A percentile compares a stretch with the other conserved stretches of the same genome.
These are phyloP conservation scores for Motacilla tschutschensis DNA, from an alignment of 2,113 vertebrate species.

Conservation along the genomic window DNA sequence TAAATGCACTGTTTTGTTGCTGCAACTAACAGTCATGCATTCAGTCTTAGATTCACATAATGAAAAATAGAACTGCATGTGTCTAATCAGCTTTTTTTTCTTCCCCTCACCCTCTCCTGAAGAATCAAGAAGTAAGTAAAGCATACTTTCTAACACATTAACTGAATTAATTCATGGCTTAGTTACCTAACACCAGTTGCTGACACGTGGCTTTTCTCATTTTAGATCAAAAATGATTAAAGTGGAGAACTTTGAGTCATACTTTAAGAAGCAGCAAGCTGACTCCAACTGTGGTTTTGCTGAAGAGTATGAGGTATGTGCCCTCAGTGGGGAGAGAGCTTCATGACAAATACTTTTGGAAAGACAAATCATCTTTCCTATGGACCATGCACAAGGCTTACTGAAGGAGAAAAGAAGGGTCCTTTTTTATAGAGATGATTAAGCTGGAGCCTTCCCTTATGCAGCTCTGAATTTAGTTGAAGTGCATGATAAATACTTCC, in stretches of 20 bases:
- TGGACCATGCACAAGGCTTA: neutral
- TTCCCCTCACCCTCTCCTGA: slow-evolving; percentile 18
- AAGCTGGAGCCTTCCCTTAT: neutral
- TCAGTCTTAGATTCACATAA: slow-evolving; percentile 26
- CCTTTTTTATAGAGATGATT: neutral
- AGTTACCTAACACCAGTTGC: neutral
- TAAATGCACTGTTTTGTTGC: neutral
- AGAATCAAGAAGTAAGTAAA: slow-evolving; percentile 79
- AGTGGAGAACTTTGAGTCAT: slow-evolving; percentile 84
- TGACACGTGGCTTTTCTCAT: neutral
- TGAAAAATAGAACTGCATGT: slow-evolving; percentile 42
- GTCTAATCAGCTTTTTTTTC: slow-evolving; percentile 39
- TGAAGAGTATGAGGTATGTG: slow-evolving; percentile 90
- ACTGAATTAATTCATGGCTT: slow-evolving; percentile 6
- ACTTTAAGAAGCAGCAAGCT: slow-evolving; percentile 89
- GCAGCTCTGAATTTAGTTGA: neutral
- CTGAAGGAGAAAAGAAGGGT: neutral
- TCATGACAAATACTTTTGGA: neutral
- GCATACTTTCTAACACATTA: slow-evolving; percentile 16
- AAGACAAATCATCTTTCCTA: neutral
- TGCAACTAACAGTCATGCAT: slow-evolving; percentile 46
- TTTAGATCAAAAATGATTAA: slow-evolving; percentile 78
- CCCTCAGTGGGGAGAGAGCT: neutral
- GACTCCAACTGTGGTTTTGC: slow-evolving; percentile 94
- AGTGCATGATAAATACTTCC: neutral